phyloP scores from a whole-genome alignment of 2,888 invertebrate species.

The Ophion costatus region DNA sequence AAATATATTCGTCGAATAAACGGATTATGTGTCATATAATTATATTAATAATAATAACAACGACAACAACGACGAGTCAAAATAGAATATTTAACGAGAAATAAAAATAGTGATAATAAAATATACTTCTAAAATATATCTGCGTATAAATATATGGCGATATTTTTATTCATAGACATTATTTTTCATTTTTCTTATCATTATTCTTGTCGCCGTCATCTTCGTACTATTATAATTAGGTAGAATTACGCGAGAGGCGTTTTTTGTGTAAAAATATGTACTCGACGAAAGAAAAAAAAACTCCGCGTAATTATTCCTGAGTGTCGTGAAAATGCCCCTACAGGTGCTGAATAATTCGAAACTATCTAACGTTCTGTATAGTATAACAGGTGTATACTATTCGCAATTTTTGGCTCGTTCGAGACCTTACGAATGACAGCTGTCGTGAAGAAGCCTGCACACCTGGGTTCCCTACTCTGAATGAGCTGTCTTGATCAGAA shows the following conservation, averaged over 20 bases:
- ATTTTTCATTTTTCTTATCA: not conserved
- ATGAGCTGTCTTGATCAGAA: too few relatives aligned
- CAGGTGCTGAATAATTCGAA: not conserved
- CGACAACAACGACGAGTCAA: not conserved
- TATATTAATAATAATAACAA: not conserved
- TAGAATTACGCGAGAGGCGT: not conserved
- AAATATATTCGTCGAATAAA: too few relatives aligned
- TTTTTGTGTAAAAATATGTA: too few relatives aligned
- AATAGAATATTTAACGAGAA: too few relatives aligned
- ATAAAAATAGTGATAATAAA: not conserved
- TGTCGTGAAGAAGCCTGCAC: conserved; percentile 33
- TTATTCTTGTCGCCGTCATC: not conserved
- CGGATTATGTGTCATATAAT: too few relatives aligned
- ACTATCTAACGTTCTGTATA: not conserved
- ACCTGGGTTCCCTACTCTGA: conserved; percentile 22
- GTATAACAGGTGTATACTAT: conserved; percentile 9
- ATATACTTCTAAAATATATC: too few relatives aligned
- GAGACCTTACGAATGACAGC: conserved; percentile 1
- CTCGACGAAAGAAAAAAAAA: too few relatives aligned
- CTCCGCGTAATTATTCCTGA: too few relatives aligned
- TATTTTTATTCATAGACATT: too few relatives aligned
- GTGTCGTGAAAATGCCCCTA: too few relatives aligned
- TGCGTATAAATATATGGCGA: too few relatives aligned
- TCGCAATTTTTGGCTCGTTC: conserved; percentile 35
- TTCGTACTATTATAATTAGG: not conserved